Conservation (phyloP, 2,888 invertebrate genomes). For the Leptopilina drosophilae region DNA sequence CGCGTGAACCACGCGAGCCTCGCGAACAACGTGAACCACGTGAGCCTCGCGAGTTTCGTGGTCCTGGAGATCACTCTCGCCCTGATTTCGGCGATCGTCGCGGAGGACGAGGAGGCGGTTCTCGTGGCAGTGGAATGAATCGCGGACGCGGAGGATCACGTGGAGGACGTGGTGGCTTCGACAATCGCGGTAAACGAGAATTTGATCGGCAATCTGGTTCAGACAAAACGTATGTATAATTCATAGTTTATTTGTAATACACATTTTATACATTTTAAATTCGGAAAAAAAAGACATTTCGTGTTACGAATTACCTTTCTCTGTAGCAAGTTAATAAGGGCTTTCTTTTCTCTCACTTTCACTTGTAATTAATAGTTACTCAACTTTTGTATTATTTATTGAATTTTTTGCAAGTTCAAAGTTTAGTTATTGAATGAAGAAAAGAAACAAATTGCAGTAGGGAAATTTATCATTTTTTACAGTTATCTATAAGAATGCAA, state of each 20-base stretch:
- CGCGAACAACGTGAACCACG: conserved; percentile 79
- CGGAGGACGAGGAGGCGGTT: conserved; percentile 74
- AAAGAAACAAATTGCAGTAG: no score
- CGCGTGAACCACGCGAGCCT: conserved; percentile 78
- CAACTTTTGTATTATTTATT: no score
- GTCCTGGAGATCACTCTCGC: conserved; percentile 67
- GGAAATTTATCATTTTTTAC: background rate
- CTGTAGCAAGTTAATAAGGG: conserved; percentile 31
- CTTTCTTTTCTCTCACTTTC: background rate
- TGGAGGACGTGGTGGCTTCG: conserved; percentile 82
- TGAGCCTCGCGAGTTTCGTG: conserved; percentile 72
- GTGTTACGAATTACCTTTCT: conserved; percentile 23
- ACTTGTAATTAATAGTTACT: no score
- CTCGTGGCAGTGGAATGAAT: conserved; percentile 73
- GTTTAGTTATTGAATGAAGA: no score
- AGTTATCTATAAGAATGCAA: background rate
- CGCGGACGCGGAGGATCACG: conserved; percentile 77
- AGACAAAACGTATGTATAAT: conserved; percentile 87
- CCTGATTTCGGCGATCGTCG: conserved; percentile 67
- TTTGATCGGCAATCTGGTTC: conserved; percentile 97
- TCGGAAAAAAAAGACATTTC: background rate
- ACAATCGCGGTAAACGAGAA: conserved; percentile 91
- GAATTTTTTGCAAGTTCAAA: no score
- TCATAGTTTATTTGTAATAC: background rate
- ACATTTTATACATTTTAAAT: background rate